phyloP scores from a whole-genome alignment of 1,140 invertebrate genomes.

The Panagrolaimus sp. region DNA sequence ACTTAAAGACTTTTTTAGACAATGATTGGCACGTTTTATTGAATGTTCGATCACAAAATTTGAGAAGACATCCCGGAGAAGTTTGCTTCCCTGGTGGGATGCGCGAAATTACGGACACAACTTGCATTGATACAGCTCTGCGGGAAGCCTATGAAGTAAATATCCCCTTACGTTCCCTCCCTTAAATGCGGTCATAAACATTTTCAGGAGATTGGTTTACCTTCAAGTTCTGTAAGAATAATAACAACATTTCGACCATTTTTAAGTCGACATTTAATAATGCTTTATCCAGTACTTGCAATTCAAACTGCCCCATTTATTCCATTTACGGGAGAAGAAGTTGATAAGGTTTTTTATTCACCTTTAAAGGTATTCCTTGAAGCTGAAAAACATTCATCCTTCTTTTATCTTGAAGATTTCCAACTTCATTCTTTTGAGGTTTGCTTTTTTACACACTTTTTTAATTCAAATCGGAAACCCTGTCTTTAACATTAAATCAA shows the following conservation, averaged over 20 bases:
- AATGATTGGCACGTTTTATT: conserved; percentile 15
- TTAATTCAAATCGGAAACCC: too few species aligned
- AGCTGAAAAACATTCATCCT: conserved; percentile 12
- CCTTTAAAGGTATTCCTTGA: conserved; percentile 2
- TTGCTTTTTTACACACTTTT: conserved; percentile 52
- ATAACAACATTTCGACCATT: conserved; percentile 13
- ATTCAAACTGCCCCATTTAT: conserved; percentile 10
- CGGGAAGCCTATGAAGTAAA: conserved; percentile 20
- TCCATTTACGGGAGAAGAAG: conserved; percentile 5
- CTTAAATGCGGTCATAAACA: neutral
- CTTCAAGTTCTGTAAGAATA: neutral
- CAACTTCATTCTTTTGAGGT: conserved; percentile 21
- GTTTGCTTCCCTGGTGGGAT: conserved; percentile 24
- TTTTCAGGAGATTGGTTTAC: conserved; percentile 6
- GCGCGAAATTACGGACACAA: conserved; percentile 12
- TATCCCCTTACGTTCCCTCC: neutral
- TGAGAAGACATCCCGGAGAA: conserved; percentile 19
- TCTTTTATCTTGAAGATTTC: neutral
- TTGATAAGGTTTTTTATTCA: conserved; percentile 8
- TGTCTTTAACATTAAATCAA: too few species aligned
- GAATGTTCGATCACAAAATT: conserved; percentile 15
- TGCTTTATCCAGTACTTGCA: conserved; percentile 19
- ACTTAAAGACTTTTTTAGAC: neutral
- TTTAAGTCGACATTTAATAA: conserved; percentile 9
- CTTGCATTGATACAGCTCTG: conserved; percentile 19